These are phyloP conservation scores for Oenanthe oenanthe DNA, from an alignment of 2,113 vertebrate species.

Conservation along the genomic window DNA sequence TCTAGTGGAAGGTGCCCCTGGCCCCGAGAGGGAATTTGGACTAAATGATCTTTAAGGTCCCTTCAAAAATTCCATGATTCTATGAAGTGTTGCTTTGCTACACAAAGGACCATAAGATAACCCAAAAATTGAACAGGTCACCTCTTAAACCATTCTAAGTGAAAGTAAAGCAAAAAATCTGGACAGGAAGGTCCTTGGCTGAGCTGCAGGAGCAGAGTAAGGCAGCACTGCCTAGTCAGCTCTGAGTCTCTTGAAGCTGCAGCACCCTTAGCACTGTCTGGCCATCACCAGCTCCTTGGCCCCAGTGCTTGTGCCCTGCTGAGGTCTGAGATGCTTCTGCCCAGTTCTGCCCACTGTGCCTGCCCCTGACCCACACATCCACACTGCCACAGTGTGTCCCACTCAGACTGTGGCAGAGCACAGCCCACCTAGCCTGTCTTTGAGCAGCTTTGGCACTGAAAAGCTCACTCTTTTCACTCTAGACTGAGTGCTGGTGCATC, in stretches of 20 bases:
- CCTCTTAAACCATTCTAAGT: background rate
- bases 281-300: rapidly evolving
- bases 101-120: background rate
- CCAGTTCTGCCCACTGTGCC: background rate
- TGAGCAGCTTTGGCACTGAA: background rate
- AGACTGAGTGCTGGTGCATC: background rate
- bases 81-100: background rate
- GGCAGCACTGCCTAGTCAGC: no score
- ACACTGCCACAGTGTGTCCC: rapidly evolving
- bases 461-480: background rate
- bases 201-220: background rate
- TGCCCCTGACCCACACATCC: rapidly evolving
- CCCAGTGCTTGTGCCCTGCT: no score
- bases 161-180: background rate
- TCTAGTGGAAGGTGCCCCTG: background rate
- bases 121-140: no score
- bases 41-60: background rate
- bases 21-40: background rate
- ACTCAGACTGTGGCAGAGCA: rapidly evolving
- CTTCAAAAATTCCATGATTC: background rate
- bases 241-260: background rate
- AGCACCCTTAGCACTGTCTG: background rate
- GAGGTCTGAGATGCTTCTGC: no score
- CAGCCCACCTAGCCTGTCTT: rapidly evolving
- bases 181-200: background rate